These are phyloP conservation scores for Spea bombifrons DNA, from an alignment of 2,113 vertebrate genomes.

Conservation along the genomic window DNA sequence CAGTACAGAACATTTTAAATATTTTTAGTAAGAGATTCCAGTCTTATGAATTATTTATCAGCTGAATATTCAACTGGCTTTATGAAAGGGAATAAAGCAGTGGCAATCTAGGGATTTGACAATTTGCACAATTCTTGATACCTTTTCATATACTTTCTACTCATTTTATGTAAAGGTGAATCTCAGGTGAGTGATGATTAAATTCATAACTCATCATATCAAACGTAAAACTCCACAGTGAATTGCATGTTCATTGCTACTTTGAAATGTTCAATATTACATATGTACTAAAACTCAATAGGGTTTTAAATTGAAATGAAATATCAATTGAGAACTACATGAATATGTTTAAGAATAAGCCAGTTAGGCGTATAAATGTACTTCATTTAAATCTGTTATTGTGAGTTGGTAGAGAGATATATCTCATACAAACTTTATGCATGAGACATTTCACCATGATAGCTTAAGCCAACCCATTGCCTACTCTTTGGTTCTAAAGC, in stretches of 20 bases:
- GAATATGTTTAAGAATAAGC: slow-evolving; percentile 1
- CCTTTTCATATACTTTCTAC: neutral
- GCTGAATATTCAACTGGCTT: neutral
- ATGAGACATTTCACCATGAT: too few species aligned
- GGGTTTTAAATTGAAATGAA: slow-evolving; percentile 25
- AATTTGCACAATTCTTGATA: neutral
- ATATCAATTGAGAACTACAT: slow-evolving; percentile 7
- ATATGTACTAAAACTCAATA: slow-evolving; percentile 24
- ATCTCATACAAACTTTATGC: too few species aligned
- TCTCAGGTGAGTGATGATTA: neutral
- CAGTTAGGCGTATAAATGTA: neutral
- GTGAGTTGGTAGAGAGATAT: neutral
- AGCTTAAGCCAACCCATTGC: too few species aligned
- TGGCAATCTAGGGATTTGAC: neutral
- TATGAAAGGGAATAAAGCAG: slow-evolving; percentile 3
- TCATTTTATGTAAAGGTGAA: slow-evolving; percentile 8
- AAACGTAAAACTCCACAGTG: neutral
- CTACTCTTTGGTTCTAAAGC: too few species aligned
- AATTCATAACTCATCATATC: slow-evolving; percentile 22
- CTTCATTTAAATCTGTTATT: neutral
- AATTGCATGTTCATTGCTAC: neutral
- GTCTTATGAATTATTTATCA: slow-evolving; percentile 10
- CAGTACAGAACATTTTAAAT: neutral
- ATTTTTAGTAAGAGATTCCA: neutral
- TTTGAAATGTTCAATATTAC: slow-evolving; percentile 6